These are phyloP conservation scores for Leptobrachium ailaonicum DNA, from an alignment of 2,113 vertebrate species.

Conservation along the genomic window DNA sequence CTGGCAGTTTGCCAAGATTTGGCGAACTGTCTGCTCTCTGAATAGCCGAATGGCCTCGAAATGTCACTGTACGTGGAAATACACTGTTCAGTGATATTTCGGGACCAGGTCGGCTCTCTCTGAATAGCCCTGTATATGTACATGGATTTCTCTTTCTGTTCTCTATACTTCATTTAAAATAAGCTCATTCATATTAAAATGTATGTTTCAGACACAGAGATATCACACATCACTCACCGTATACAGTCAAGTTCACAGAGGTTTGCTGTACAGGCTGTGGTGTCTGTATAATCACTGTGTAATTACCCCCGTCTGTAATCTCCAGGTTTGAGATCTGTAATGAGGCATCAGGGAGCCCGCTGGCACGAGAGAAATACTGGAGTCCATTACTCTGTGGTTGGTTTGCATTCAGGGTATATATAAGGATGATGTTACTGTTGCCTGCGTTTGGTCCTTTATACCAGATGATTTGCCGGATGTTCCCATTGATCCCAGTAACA, in stretches of 20 bases:
- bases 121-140: no score
- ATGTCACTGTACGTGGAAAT: no score
- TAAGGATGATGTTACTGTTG: not conserved
- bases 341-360: constrained; percentile 7
- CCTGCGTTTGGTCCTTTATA: not conserved
- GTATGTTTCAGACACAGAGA: no score
- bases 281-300: not conserved
- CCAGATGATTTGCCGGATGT: not conserved
- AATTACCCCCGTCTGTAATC: constrained; percentile 18
- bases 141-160: no score
- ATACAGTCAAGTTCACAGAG: not conserved
- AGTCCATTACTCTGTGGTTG: not conserved
- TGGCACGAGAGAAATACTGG: not conserved
- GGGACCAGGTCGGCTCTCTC: no score
- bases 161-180: no score
- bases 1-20: no score
- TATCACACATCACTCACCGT: constrained; percentile 15
- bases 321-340: constrained; percentile 21
- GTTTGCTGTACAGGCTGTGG: not conserved
- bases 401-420: not conserved
- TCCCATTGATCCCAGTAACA: constrained; percentile 15
- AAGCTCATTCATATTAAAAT: no score
- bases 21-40: no score
- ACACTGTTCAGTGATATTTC: no score
- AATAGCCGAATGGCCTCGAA: no score